Percentiles rank a stretch among this genome's conserved stretches.
These are phyloP conservation scores for Triops cancriformis DNA, from an alignment of 1,140 invertebrate genomes.

Conservation along the genomic window DNA sequence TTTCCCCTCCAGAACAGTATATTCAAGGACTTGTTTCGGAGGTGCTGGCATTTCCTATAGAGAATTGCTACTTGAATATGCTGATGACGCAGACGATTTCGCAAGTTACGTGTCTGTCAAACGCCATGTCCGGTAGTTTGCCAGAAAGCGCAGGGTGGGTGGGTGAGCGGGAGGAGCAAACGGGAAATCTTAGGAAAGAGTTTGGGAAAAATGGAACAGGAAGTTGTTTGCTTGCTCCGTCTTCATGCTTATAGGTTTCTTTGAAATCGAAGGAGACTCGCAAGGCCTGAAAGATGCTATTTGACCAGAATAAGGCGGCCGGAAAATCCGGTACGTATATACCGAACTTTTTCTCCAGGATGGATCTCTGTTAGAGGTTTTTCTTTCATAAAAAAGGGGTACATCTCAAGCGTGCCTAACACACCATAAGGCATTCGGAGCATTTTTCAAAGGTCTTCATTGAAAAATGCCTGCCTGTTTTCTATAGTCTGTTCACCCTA, in stretches of 20 bases:
- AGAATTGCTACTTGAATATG: background rate
- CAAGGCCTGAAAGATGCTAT: conserved; percentile 5
- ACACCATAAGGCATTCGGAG: background rate
- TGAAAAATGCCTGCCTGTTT: background rate
- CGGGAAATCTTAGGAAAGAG: background rate
- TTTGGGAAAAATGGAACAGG: background rate
- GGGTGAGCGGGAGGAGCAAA: background rate
- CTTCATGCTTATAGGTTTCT: conserved; percentile 11
- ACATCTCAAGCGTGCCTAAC: background rate
- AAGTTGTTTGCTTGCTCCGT: background rate
- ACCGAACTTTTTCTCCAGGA: background rate
- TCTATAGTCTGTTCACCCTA: background rate
- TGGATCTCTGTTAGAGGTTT: background rate
- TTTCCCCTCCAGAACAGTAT: background rate
- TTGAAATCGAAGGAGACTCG: background rate
- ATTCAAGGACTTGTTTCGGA: background rate
- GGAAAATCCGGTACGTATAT: background rate
- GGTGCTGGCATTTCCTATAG: background rate
- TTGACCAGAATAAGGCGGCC: background rate
- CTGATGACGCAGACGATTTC: background rate
- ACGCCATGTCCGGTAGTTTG: background rate
- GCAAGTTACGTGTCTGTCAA: background rate
- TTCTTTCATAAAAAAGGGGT: background rate
- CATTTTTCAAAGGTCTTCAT: background rate
- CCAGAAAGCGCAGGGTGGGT: background rate